Conservation (phyloP, 2,113 vertebrate genomes). For the Tringa solitaria region DNA sequence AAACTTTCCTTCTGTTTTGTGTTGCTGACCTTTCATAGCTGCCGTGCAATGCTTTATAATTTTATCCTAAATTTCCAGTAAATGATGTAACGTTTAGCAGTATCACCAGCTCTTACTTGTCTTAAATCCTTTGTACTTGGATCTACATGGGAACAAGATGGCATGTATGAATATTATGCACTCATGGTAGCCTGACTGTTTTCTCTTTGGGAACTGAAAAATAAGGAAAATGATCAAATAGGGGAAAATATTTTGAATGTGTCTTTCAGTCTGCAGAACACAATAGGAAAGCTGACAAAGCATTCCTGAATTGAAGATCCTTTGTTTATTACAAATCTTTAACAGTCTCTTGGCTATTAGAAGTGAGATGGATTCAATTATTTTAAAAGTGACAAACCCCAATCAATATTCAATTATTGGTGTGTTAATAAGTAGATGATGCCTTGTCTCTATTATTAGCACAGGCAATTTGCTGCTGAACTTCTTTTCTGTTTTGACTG, state of each 20-base stretch:
- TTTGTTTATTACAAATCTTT: slow-evolving; percentile 43
- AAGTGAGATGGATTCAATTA: slow-evolving; percentile 44
- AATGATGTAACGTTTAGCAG: neutral
- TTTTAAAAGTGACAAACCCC: slow-evolving; percentile 66
- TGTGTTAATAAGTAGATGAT: slow-evolving; percentile 74
- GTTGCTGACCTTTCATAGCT: neutral
- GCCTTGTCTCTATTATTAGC: slow-evolving; percentile 60
- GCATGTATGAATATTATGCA: neutral
- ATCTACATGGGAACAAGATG: neutral
- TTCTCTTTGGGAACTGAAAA: neutral
- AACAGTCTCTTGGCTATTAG: slow-evolving; percentile 10
- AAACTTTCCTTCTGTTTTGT: neutral
- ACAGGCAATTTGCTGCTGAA: slow-evolving; percentile 40
- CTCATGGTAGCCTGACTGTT: neutral
- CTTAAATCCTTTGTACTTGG: neutral
- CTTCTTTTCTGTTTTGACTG: slow-evolving; percentile 56
- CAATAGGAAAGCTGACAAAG: slow-evolving; percentile 49
- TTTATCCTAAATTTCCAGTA: neutral
- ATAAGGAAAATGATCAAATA: neutral
- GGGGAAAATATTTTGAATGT: slow-evolving; percentile 15
- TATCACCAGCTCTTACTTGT: neutral
- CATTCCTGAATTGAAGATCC: slow-evolving; percentile 30
- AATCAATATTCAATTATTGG: slow-evolving; percentile 76
- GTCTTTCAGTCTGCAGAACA: slow-evolving; percentile 13
- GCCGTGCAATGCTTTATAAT: neutral